Conservation (phyloP, 2,888 invertebrate genomes). For the Oscheius onirici region DNA sequence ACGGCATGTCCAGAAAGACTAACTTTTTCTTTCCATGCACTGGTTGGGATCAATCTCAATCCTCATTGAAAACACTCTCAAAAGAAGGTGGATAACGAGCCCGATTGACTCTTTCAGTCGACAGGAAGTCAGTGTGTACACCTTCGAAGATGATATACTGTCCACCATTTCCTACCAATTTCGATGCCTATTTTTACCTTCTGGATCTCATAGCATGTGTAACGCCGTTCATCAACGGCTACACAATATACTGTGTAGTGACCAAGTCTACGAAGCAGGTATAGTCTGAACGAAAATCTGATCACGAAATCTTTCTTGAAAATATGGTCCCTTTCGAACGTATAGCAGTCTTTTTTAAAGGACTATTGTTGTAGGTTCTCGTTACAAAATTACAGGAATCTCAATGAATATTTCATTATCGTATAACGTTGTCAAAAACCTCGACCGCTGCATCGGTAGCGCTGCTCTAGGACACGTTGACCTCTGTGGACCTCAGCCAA, state of each 20-base stretch:
- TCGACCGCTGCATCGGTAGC: no score
- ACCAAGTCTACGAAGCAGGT: conserved; percentile 7
- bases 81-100: not conserved
- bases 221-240: conserved; percentile 11
- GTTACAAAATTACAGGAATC: no score
- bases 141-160: conserved; percentile 8
- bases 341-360: no score
- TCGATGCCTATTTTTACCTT: conserved; percentile 2
- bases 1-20: no score
- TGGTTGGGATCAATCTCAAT: not conserved
- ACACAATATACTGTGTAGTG: conserved; percentile 5
- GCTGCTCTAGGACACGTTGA: no score
- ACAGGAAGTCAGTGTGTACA: not conserved
- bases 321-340: no score
- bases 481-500: no score
- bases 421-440: no score
- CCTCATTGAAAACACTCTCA: not conserved
- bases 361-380: no score
- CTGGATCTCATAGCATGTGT: conserved; percentile 1
- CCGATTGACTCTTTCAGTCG: not conserved
- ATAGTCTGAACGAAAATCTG: not conserved
- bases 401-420: no score
- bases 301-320: no score
- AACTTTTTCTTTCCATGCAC: no score
- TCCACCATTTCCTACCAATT: conserved; percentile 17